A percentile compares a stretch with the other conserved stretches of the same genome.
These are phyloP conservation scores for Lepidurus arcticus DNA, from an alignment of 1,140 invertebrate species.

Conservation along the genomic window DNA sequence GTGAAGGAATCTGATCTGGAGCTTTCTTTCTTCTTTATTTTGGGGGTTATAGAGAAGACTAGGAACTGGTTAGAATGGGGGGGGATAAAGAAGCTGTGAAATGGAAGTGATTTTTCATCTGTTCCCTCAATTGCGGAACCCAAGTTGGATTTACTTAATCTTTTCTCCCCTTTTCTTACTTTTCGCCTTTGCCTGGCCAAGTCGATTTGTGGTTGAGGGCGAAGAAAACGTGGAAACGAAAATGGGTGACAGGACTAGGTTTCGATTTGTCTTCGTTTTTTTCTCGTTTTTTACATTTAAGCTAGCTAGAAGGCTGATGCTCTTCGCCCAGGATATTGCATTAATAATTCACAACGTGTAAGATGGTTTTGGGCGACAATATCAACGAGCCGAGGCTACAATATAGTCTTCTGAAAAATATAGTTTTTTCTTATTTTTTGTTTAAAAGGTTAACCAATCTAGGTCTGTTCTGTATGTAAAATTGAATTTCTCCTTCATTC, in stretches of 20 bases:
- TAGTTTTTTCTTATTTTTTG: neutral
- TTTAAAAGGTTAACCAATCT: neutral
- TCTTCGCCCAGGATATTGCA: neutral
- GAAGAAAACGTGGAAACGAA: slow-evolving; percentile 25
- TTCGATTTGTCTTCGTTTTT: neutral
- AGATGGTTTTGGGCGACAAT: neutral
- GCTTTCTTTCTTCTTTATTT: neutral
- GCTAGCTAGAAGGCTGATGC: neutral
- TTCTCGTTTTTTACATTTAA: neutral
- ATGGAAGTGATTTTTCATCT: slow-evolving; percentile 5
- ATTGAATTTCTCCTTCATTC: neutral
- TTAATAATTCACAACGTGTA: slow-evolving; percentile 6
- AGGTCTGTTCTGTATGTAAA: too few species aligned
- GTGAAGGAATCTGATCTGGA: neutral
- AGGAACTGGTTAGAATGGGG: neutral
- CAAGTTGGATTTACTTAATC: slow-evolving; percentile 21
- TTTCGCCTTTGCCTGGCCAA: neutral
- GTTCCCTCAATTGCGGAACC: neutral
- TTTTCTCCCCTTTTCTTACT: slow-evolving; percentile 26
- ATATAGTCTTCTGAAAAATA: neutral
- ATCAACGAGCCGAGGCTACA: neutral
- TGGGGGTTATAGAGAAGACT: neutral
- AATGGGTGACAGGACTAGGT: neutral
- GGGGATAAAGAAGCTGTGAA: neutral
- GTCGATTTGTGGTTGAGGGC: slow-evolving; percentile 24